phyloP scores from a whole-genome alignment of 2,888 invertebrate species.

The Noctua fimbriata region DNA sequence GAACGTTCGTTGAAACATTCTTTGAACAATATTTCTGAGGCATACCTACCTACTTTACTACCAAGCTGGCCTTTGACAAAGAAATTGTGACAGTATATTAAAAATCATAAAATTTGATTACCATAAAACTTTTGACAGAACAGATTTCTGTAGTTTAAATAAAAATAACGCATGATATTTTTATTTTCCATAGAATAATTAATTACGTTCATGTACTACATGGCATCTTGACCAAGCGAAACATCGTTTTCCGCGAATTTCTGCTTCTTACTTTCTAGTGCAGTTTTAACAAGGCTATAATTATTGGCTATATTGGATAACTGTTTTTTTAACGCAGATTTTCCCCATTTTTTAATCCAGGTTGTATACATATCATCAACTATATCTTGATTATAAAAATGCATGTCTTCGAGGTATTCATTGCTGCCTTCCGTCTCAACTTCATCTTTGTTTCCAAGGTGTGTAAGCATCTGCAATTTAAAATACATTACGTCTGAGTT shows the following conservation, averaged over 20 bases:
- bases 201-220: conserved; percentile 66
- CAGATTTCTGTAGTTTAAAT: neutral
- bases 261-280: conserved; percentile 73
- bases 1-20: neutral
- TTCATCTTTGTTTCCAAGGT: conserved; percentile 32
- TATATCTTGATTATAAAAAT: conserved; percentile 75
- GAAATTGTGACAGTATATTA: too few species aligned
- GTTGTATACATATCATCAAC: conserved; percentile 71
- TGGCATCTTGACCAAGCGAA: conserved; percentile 67
- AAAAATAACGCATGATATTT: conserved; percentile 3
- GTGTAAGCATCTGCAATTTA: conserved; percentile 69
- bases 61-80: too few species aligned
- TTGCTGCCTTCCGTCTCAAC: neutral
- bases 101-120: neutral
- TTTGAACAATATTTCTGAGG: too few species aligned
- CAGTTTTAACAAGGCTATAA: conserved; percentile 79
- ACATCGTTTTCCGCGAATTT: conserved; percentile 64
- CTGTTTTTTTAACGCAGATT: conserved; percentile 66
- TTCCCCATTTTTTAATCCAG: conserved; percentile 66
- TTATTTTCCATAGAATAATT: conserved; percentile 69
- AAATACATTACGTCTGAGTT: neutral
- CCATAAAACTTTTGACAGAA: neutral
- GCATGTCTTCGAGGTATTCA: conserved; percentile 40
- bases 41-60: neutral
- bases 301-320: conserved; percentile 65